Percentiles rank a stretch among this genome's conserved stretches.
Conservation (phyloP, 1,140 invertebrate genomes). For the Bombus sibiricus region DNA sequence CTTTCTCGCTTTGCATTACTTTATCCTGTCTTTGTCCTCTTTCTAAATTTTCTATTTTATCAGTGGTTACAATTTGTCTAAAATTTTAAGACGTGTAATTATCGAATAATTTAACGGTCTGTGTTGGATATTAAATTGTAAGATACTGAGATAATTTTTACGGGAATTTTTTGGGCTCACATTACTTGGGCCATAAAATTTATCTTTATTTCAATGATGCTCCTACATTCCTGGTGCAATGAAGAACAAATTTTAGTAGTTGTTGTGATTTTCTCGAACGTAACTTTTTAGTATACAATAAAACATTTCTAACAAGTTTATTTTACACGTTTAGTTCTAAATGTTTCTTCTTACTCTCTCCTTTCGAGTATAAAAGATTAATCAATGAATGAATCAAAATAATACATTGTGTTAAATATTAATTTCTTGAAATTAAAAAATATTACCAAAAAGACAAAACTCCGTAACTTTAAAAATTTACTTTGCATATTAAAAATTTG, state of each 20-base stretch:
- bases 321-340: too few species aligned
- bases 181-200: background rate
- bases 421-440: too few species aligned
- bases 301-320: too few species aligned
- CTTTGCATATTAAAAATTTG: background rate
- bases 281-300: too few species aligned
- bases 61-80: background rate
- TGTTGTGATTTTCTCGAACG: too few species aligned
- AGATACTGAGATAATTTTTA: background rate
- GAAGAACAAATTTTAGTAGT: background rate
- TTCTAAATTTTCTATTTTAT: background rate
- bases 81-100: background rate
- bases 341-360: too few species aligned
- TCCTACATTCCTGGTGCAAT: background rate
- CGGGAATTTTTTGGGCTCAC: background rate
- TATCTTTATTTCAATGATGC: background rate
- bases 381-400: too few species aligned
- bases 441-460: background rate
- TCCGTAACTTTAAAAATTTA: background rate
- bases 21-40: background rate
- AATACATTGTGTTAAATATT: too few species aligned
- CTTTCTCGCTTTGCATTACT: constrained; percentile 26
- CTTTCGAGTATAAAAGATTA: too few species aligned
- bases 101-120: background rate
- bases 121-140: background rate